Evolutionary conservation across 2,888 invertebrate genomes (phyloP), one percentile per base, ranked within the genome.

Genomic region (Rhagophthalmus giganteus): DNA sequence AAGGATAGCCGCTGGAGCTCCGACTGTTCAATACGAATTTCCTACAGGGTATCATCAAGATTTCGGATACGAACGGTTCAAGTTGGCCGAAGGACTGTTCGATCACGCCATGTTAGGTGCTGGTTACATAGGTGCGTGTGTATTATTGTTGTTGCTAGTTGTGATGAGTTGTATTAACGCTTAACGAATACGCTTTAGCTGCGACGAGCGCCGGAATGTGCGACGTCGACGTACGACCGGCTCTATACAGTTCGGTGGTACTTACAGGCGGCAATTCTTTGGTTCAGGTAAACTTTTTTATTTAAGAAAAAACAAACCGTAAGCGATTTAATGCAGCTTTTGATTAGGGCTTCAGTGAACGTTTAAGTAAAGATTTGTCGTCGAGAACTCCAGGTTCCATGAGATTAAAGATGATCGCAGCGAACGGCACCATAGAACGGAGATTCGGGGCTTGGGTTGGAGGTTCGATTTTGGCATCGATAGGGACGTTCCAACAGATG

Each of bases 401-500:
- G 82, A 82, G 97, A 39, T 79, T 99, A 54, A 97, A 98, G 80
- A 83, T 94, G 68, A 91, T 94, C 65, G 90, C 94, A 2, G 91
- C 95, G 2, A 92, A 94, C 65, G 90, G 94, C 31, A 88, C 88
- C 32, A 85, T 88, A 1, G 99, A 99, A 75, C 76, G 98, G 33
- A 78, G 96, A 45, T 98, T 96, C 77, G 97, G 97, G 2, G 89
- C 97, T 0, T 99, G 98, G 98, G 97, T 98, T 56, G 99, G 87
- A 20, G 99, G 99, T 2, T 99, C 98, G 0, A 99, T 99, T 66
- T 78, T 99, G 34, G 98, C 97, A 0, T 98, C 98, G 0, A 88
- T 99, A 68, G 98, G 99, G 4, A 95, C 97, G 11, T 99, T 99
- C 80, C 99, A 99, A 71, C 98, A 99, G 76, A 96, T 99, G 94